A percentile compares a stretch with the other conserved stretches of the same genome.
Conservation (phyloP, 2,113 vertebrate species). For the Brachyhypopomus occidentalis region DNA sequence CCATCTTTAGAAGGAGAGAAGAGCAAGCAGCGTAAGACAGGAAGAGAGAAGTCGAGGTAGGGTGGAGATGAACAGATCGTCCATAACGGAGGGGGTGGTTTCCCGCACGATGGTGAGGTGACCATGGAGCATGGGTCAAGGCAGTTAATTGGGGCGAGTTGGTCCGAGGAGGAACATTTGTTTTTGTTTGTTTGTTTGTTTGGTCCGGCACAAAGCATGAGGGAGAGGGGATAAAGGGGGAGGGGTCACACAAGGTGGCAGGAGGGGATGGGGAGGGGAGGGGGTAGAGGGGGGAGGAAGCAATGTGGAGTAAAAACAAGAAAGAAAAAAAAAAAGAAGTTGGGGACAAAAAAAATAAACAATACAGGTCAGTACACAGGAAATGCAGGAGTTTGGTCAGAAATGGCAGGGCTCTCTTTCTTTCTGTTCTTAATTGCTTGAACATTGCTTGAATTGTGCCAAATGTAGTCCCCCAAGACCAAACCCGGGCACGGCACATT, state of each 20-base stretch:
- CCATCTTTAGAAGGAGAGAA: slow-evolving; percentile 89
- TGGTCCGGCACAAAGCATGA: slow-evolving; percentile 89
- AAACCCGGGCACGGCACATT: slow-evolving; percentile 83
- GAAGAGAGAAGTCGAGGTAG: slow-evolving; percentile 99
- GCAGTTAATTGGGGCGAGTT: slow-evolving; percentile 96
- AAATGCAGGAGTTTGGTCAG: slow-evolving; percentile 95
- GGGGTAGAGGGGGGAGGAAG: slow-evolving; percentile 58
- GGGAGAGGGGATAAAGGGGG: slow-evolving; percentile 73
- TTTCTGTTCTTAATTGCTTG: slow-evolving; percentile 55
- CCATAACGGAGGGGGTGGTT: slow-evolving; percentile 97
- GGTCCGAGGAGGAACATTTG: slow-evolving; percentile 86
- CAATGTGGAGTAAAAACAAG: slow-evolving; percentile 67
- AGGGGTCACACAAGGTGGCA: slow-evolving; percentile 6
- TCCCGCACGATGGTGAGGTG: slow-evolving; percentile 95
- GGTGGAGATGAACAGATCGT: slow-evolving; percentile 98
- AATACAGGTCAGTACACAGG: slow-evolving; percentile 94
- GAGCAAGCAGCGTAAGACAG: slow-evolving; percentile 89
- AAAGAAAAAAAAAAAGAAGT: slow-evolving; percentile 72
- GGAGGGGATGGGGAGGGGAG: slow-evolving; percentile 32
- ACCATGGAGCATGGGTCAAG: slow-evolving; percentile 94
- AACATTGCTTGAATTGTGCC: slow-evolving; percentile 73
- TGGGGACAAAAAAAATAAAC: slow-evolving; percentile 77
- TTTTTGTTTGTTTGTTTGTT: slow-evolving; percentile 68
- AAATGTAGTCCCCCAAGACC: slow-evolving; percentile 91
- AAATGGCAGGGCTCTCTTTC: slow-evolving; percentile 91